A percentile compares a stretch with the other conserved stretches of the same genome.
phyloP scores from a whole-genome alignment of 2,888 invertebrate genomes.

The Bibio marci region DNA sequence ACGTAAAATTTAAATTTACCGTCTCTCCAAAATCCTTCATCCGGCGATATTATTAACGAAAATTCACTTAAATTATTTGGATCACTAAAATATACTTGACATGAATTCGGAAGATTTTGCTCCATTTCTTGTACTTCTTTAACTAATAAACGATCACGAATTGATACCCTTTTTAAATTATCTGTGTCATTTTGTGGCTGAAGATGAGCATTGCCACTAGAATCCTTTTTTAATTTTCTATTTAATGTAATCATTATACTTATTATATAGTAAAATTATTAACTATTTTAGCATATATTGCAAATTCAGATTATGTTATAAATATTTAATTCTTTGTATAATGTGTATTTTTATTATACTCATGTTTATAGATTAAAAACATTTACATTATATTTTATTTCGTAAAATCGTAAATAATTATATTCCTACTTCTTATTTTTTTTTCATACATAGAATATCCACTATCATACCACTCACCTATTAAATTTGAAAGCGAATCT shows the following conservation, averaged over 20 bases:
- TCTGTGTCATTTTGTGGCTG: not conserved
- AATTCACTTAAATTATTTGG: conserved; percentile 71
- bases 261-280: no score
- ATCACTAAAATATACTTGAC: conserved; percentile 64
- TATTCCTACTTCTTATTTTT: no score
- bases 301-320: no score
- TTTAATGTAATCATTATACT: conserved; percentile 33
- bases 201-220: not conserved
- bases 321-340: no score
- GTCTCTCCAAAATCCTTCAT: conserved; percentile 78
- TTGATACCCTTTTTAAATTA: conserved; percentile 31
- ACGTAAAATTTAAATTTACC: conserved; percentile 77
- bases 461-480: no score
- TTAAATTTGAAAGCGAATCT: no score
- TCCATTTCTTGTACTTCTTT: conserved; percentile 77
- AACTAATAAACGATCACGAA: conserved; percentile 39
- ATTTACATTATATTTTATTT: no score
- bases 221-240: conserved; percentile 30
- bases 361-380: no score
- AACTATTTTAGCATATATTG: no score
- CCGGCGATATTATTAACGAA: conserved; percentile 56
- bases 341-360: no score
- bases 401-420: no score
- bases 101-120: conserved; percentile 63
- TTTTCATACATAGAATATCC: no score